Base-by-base conservation (phyloP, 2,888 invertebrate genomes). In the Anodontia alba region DNA sequence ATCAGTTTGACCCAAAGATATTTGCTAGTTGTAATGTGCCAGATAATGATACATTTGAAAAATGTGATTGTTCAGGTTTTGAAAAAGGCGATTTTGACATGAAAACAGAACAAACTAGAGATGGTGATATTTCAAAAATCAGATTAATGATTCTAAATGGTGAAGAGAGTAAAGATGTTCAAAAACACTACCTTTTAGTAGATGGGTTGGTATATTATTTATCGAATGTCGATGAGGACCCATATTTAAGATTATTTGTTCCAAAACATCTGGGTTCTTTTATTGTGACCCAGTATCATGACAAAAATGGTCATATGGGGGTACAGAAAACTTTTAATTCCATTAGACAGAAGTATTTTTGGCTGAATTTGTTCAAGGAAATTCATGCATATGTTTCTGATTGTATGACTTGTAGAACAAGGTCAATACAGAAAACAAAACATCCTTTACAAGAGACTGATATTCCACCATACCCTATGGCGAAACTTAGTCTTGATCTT, bases 381-480 rank as follows among this genome's bases (percentile, higher is more conserved):
- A 33, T 20, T 80, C 1, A 26, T 68, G 33, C 12, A 51, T 46
- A 49, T 69, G 57, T 78, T 0, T 20, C 26, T 0, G 46, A 38
- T 1, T 79, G 81, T 72, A 72, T 81, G 5, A 67, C 75, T 8
- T n/a, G n/a, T n/a, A n/a, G n/a, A n/a, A n/a, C n/a, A n/a, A n/a
- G n/a, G n/a, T n/a, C n/a, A n/a, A n/a, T n/a, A n/a, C n/a, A n/a
- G n/a, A n/a, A n/a, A n/a, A n/a, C n/a, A n/a, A n/a, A n/a, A n/a
- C n/a, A n/a, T 76, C n/a, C n/a, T n/a, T n/a, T n/a, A n/a, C n/a
- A n/a, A n/a, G n/a, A n/a, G n/a, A n/a, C n/a, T n/a, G n/a, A 85
- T 31, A 80, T 85, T 8, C 78, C 80, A 17, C 85, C 82, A 17
- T 80, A 75, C 67, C 57, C 80, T 8, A 76, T 80, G 42, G 80